Percentiles rank a stretch among this genome's conserved stretches.
phyloP scores from a whole-genome alignment of 2,113 vertebrate species.

The Orthonyx spaldingii region DNA sequence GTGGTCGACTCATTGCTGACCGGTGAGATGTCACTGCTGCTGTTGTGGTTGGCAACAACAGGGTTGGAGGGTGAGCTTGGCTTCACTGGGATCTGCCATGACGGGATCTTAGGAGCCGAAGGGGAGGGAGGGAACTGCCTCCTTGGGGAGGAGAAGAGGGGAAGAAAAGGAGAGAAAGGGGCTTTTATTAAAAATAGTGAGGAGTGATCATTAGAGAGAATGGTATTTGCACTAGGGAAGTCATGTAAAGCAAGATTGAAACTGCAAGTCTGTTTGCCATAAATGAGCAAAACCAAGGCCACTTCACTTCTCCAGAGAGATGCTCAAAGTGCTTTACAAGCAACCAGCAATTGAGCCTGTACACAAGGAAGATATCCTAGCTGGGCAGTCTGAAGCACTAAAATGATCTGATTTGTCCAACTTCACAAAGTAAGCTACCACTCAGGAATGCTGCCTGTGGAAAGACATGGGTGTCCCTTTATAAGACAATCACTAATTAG shows the following conservation, averaged over 20 bases:
- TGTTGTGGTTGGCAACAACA: conserved; percentile 81
- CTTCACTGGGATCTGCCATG: conserved; percentile 96
- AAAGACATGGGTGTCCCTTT: neutral
- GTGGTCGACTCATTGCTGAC: conserved; percentile 88
- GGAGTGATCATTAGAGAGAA: neutral
- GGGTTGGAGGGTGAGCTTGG: conserved; percentile 75
- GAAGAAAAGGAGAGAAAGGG: neutral
- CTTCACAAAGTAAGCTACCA: neutral
- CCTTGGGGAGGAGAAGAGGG: conserved; percentile 63
- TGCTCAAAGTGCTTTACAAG: conserved; percentile 24
- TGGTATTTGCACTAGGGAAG: neutral
- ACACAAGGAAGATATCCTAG: neutral
- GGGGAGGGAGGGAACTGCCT: conserved; percentile 94
- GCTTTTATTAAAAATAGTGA: neutral
- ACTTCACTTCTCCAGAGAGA: neutral
- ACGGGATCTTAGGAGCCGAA: conserved; percentile 88
- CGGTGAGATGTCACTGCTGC: conserved; percentile 97
- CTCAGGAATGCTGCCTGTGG: neutral
- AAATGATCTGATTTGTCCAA: neutral
- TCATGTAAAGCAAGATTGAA: neutral
- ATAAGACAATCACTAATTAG: neutral
- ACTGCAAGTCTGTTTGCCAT: neutral
- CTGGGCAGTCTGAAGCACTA: neutral
- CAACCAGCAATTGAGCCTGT: neutral
- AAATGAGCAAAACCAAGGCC: neutral